Evolutionary conservation across 2,113 vertebrate species (phyloP).

Genomic region (Esox niger): DNA sequence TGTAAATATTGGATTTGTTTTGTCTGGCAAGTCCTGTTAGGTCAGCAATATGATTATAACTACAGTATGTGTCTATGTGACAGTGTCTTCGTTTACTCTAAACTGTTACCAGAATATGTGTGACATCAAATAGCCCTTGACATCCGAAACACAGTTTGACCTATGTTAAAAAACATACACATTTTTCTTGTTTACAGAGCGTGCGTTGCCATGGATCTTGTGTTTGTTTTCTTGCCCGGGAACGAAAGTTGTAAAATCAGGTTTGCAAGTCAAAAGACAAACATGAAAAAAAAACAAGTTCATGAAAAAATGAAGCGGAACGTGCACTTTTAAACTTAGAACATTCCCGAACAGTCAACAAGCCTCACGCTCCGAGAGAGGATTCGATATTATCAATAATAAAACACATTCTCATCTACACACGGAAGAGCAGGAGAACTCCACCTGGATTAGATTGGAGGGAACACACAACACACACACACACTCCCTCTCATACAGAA

Average conservation of each 20-base stretch:
- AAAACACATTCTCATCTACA: conserved; percentile 51
- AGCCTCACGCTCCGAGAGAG: conserved; percentile 25
- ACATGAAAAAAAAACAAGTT: conserved; percentile 42
- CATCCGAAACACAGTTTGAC: too few relatives aligned
- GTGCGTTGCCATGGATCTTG: neutral
- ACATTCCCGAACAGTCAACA: conserved; percentile 54
- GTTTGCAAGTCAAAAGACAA: conserved; percentile 28
- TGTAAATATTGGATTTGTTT: neutral
- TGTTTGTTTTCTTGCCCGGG: neutral
- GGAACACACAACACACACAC: conserved; percentile 1
- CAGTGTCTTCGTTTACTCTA: too few relatives aligned
- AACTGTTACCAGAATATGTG: too few relatives aligned
- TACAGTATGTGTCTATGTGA: too few relatives aligned
- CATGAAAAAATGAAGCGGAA: conserved; percentile 64
- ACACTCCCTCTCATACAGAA: conserved; percentile 32
- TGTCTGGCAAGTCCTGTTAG: neutral
- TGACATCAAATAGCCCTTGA: too few relatives aligned
- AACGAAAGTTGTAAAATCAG: neutral
- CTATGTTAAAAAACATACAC: too few relatives aligned
- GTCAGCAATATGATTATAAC: neutral
- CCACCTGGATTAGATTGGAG: conserved; percentile 34
- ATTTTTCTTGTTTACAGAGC: neutral
- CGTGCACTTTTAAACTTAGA: conserved; percentile 58
- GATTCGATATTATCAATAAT: conserved; percentile 60
- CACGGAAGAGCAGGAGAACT: conserved; percentile 38